Evolutionary conservation across 2,797 vertebrate species (phyloP).

Genomic region (Myotis myotis): DNA sequence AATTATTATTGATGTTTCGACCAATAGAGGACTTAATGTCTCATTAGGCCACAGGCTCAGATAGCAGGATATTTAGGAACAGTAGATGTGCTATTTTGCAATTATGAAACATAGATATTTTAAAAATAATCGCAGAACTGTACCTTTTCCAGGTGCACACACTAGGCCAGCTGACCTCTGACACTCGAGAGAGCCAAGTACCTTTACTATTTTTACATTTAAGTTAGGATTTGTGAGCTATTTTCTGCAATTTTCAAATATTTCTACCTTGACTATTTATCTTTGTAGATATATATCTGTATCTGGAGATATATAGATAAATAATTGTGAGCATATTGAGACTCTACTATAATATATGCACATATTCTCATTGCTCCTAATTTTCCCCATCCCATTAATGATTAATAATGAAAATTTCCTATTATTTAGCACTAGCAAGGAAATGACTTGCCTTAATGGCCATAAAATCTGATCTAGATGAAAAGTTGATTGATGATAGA

Average conservation of each 20-base stretch:
- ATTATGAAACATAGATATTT: rapidly evolving
- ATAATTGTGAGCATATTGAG: not conserved
- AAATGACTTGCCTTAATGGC: not conserved
- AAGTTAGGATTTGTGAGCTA: not conserved
- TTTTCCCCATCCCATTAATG: not conserved
- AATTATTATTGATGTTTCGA: not conserved
- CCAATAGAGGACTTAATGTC: not conserved
- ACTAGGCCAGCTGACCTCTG: not conserved
- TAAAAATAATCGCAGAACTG: not conserved
- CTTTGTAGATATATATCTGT: not conserved
- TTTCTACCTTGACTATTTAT: not conserved
- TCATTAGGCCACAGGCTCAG: not conserved
- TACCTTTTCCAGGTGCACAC: not conserved
- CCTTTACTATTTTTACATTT: not conserved
- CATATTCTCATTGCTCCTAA: not conserved
- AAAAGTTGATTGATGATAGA: not conserved
- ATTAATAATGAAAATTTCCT: not conserved
- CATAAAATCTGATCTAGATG: not conserved
- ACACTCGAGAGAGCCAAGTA: not conserved
- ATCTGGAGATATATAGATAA: not conserved
- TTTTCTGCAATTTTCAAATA: not conserved
- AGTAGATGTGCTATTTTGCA: not conserved
- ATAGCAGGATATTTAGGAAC: not conserved
- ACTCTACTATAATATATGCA: not conserved
- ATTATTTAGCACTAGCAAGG: not conserved